phyloP scores from a whole-genome alignment of 2,888 invertebrate species.

The Stegana nigrithorax region DNA sequence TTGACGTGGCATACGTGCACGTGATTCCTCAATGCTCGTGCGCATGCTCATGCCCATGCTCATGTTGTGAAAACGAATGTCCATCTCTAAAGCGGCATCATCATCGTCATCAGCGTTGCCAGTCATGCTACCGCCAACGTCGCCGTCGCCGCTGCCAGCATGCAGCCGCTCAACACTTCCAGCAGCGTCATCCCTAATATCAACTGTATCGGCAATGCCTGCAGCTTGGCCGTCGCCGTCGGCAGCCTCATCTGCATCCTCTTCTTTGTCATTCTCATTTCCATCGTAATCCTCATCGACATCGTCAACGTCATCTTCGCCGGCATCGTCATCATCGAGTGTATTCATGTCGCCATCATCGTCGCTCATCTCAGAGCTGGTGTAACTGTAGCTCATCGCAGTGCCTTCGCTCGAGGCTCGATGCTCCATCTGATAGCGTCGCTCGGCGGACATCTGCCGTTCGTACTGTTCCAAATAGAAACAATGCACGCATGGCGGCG shows the following conservation, averaged over 20 bases:
- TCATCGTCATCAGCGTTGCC: slow-evolving; percentile 38
- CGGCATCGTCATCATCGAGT: slow-evolving; percentile 56
- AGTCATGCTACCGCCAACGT: slow-evolving; percentile 23
- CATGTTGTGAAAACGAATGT: slow-evolving; percentile 52
- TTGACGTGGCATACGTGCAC: slow-evolving; percentile 55
- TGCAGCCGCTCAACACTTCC: too few species aligned
- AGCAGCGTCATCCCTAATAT: slow-evolving; percentile 31
- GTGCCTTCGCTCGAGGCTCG: slow-evolving; percentile 62
- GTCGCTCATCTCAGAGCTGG: slow-evolving; percentile 70
- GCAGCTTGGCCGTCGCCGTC: slow-evolving; percentile 35
- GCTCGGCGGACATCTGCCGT: slow-evolving; percentile 70
- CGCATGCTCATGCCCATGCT: slow-evolving; percentile 42
- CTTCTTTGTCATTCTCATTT: background rate
- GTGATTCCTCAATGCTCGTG: slow-evolving; percentile 59
- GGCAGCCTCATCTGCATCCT: background rate
- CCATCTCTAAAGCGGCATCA: slow-evolving; percentile 55
- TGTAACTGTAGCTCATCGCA: slow-evolving; percentile 71
- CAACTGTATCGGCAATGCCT: slow-evolving; percentile 10
- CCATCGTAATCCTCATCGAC: slow-evolving; percentile 59
- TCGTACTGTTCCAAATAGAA: slow-evolving; percentile 81
- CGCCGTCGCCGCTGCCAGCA: too few species aligned
- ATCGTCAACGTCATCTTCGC: slow-evolving; percentile 27
- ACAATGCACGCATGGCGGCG: slow-evolving; percentile 82
- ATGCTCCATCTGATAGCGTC: slow-evolving; percentile 65
- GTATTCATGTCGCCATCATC: slow-evolving; percentile 55